Evolutionary conservation across 2,888 invertebrate species (phyloP).

Genomic region (Thelaira solivaga): DNA sequence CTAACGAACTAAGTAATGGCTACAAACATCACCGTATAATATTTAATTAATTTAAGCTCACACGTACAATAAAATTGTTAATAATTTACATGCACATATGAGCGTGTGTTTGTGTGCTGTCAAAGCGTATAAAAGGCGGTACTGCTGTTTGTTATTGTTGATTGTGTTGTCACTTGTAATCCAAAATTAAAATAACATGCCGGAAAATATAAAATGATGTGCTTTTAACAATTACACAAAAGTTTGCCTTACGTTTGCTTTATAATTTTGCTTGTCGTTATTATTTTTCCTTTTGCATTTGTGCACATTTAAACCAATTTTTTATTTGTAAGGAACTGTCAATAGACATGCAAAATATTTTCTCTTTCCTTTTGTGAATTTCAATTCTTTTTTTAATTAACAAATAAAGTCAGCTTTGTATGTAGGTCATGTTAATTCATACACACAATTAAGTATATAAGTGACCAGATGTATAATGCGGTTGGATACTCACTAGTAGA

Average conservation of each 20-base stretch:
- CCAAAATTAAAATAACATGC: slow-evolving; percentile 48
- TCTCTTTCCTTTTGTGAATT: too few species aligned
- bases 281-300: not conserved
- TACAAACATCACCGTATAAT: not conserved
- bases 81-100: not conserved
- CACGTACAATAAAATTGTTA: not conserved
- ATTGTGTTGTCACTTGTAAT: slow-evolving; percentile 51
- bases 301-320: not conserved
- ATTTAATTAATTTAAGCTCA: slow-evolving; percentile 18
- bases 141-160: not conserved
- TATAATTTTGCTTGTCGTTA: not conserved
- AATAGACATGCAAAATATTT: slow-evolving; percentile 43
- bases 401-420: too few species aligned
- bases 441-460: too few species aligned
- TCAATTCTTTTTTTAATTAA: too few species aligned
- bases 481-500: too few species aligned
- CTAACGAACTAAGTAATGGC: not conserved
- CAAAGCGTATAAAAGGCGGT: not conserved
- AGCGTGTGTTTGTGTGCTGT: not conserved
- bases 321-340: slow-evolving; percentile 19
- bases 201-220: slow-evolving; percentile 16
- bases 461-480: too few species aligned
- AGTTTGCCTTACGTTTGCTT: slow-evolving; percentile 11
- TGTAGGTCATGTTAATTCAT: too few species aligned
- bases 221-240: slow-evolving; percentile 20